Evolutionary conservation across 2,888 invertebrate species (phyloP).

Genomic region (Caenorhabditis doughertyi): DNA sequence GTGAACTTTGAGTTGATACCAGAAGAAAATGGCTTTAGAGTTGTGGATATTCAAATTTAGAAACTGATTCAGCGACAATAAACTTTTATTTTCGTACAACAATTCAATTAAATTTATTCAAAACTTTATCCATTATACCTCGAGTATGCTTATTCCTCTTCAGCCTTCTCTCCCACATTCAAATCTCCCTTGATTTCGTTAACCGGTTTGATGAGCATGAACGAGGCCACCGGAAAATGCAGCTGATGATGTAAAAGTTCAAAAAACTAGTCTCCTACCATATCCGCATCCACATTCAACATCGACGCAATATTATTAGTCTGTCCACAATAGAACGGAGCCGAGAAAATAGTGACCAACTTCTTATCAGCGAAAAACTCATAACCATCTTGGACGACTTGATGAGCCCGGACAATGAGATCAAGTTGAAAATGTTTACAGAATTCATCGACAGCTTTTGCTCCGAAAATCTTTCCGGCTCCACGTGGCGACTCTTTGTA

Average conservation of each 20-base stretch:
- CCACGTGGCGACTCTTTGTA: constrained; percentile 76
- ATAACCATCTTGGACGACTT: constrained; percentile 87
- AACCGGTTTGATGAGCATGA: constrained; percentile 58
- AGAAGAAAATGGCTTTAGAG: constrained; percentile 54
- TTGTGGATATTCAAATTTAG: constrained; percentile 26
- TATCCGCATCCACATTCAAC: constrained; percentile 63
- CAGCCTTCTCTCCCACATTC: constrained; percentile 57
- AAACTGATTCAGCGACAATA: background rate
- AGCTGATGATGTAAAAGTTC: background rate
- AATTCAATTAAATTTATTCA: background rate
- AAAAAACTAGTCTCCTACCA: constrained; percentile 35
- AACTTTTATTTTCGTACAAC: background rate
- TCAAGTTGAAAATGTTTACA: constrained; percentile 75
- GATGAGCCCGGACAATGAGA: constrained; percentile 80
- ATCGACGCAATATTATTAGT: constrained; percentile 77
- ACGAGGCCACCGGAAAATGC: constrained; percentile 50
- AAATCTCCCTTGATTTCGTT: constrained; percentile 31
- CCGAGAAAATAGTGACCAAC: constrained; percentile 75
- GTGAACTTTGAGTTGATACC: constrained; percentile 58
- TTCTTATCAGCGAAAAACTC: constrained; percentile 90
- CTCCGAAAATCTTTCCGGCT: constrained; percentile 77
- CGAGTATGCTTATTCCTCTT: too few species aligned
- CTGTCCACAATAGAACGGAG: constrained; percentile 92
- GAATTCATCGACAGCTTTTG: constrained; percentile 74
- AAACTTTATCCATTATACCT: too few species aligned